Conservation (phyloP, 2,888 invertebrate species). For the Microctonus hyperodae region DNA sequence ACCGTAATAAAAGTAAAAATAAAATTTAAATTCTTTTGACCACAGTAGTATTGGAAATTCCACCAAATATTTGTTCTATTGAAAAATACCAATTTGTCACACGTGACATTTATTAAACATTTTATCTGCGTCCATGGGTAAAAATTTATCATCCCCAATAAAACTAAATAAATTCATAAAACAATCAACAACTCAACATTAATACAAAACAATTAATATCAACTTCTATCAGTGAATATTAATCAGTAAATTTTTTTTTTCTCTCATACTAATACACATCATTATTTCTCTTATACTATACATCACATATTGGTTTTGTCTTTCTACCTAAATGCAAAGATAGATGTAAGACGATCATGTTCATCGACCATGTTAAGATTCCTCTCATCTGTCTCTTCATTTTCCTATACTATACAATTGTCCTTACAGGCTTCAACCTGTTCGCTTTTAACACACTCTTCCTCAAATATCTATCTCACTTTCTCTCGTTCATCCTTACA, state of each 20-base stretch:
- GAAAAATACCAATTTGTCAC: background rate
- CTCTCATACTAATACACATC: too few relatives aligned
- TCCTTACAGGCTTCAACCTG: background rate
- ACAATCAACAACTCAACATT: too few relatives aligned
- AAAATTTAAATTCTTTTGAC: background rate
- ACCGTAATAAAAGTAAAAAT: background rate
- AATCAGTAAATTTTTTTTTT: too few relatives aligned
- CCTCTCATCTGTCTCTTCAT: constrained; percentile 17
- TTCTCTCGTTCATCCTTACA: background rate
- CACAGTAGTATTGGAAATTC: background rate
- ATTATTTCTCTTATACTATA: too few relatives aligned
- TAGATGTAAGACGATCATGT: constrained; percentile 30
- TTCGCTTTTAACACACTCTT: constrained; percentile 26
- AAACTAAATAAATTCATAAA: too few relatives aligned
- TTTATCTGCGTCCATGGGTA: too few relatives aligned
- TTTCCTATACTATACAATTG: constrained; percentile 19
- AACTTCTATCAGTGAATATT: too few relatives aligned
- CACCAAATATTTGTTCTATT: background rate
- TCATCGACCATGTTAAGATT: constrained; percentile 7
- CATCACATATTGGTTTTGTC: background rate
- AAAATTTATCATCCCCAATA: too few relatives aligned
- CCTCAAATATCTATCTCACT: constrained; percentile 1
- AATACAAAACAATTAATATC: too few relatives aligned
- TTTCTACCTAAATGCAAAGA: constrained; percentile 17
- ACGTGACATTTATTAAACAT: background rate